Evolutionary conservation across 2,113 vertebrate genomes (phyloP), one percentile per base, ranked within the genome.

Genomic region (Anseranas semipalmata): DNA sequence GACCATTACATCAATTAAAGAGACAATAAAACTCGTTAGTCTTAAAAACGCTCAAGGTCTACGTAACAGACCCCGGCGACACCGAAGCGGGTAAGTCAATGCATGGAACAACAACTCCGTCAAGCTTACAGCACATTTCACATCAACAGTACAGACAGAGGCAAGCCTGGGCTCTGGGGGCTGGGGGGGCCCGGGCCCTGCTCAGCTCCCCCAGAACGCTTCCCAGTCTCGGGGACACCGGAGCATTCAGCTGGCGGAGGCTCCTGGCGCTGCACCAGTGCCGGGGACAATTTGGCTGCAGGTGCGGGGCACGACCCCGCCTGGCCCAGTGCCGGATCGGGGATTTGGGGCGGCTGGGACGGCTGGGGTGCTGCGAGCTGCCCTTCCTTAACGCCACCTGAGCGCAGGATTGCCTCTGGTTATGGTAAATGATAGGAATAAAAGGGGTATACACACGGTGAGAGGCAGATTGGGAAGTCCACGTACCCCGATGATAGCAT

Each of bases 401-500:
- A 89, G 78, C 89, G 95, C 98, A 98, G 98, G 83, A 93, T 98
- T 97, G 96, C 97, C 98, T 98, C 98, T 95, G 97, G 66, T 96
- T 89, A 94, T 35, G 97, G 96, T 96, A 98, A 98, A 98, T 98
- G 97, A 99, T 84, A 99, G 98, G 97, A 99, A 98, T 98, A 99
- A 99, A 98, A 99, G 98, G 98, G 99, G 98, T 99, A 99, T 99
- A 99, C 99, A 99, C 99, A 99, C 99, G 99, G 99, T 99, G 96
- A 99, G 99, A 98, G 99, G 99, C 98, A 99, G 99, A 99, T 98
- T 99, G 98, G 99, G 99, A 99, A 99, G 99, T 99, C 99, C 99
- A 99, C 99, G 99, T 99, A 99, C 99, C 99, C 99, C 99, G 99
- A 99, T 99, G 99, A 99, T 99, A 97, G 99, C 99, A 98, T 99